Base-by-base conservation (phyloP, 2,888 invertebrate genomes). In the Stomorhina lunata region DNA sequence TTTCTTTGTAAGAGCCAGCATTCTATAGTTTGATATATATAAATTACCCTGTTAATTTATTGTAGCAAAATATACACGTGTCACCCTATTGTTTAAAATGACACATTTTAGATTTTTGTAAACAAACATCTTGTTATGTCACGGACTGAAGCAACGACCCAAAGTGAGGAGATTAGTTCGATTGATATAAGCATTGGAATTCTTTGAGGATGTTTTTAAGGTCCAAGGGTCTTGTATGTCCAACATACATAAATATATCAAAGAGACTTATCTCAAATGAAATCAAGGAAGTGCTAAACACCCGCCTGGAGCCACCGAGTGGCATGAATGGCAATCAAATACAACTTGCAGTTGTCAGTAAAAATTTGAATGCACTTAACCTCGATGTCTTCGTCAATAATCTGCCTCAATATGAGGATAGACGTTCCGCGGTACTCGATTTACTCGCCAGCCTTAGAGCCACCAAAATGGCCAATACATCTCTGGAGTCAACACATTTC, bases 381-480 rank as follows among this genome's bases (percentile, higher is more conserved):
- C 82, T 82, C n/a, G 82, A 82, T 71, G 53, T 79, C n/a, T 82
- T 61, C 40, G 75, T 82, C 29, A 79, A 82, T 66, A 82, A 66
- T 37, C 55, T 79, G 0, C 40, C 43, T n/a, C 43, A 55, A 25
- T n/a, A 65, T 76, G 82, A 82, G 37, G 82, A 82, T 6, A 79
- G 71, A 65, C 27, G 53, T 15, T 37, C 59, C 0, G 34, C 32
- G 7, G 22, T 82, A 6, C 22, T 82, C 4, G 61, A 82, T 7
- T 72, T 83, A 29, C n/a, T 83, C 4, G 55, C 61, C 4, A 76
- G 71, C 5, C 9, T 85, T 0, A 73, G 85, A 20, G 32, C 80
- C 43, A 34, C 45, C 22, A 69, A 66, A 29, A 45, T 48, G 45
- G 83, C 83, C 10, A 69, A 77, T 27, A 75, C 25, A 27, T 43